Conservation (phyloP, 2,888 invertebrate species). For the Sceliomorpha sp. region DNA sequence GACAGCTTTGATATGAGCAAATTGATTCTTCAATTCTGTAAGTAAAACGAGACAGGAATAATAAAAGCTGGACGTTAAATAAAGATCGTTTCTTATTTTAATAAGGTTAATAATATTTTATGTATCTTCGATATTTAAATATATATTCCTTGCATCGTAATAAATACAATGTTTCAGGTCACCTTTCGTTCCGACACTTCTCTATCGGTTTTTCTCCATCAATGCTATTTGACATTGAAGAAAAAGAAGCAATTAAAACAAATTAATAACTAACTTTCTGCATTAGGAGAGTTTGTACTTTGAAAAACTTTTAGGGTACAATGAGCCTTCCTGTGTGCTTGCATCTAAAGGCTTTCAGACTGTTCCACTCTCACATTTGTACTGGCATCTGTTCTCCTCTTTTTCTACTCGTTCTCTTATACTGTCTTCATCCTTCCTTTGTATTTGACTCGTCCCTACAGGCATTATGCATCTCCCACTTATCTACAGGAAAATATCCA, state of each 20-base stretch:
- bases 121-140: too few relatives aligned
- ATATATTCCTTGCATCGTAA: too few relatives aligned
- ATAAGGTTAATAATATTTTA: too few relatives aligned
- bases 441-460: slow-evolving; percentile 59
- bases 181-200: neutral
- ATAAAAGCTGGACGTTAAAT: too few relatives aligned
- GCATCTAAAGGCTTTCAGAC: slow-evolving; percentile 33
- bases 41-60: too few relatives aligned
- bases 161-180: too few relatives aligned
- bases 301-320: slow-evolving; percentile 22
- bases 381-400: slow-evolving; percentile 33
- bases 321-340: slow-evolving; percentile 24
- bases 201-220: too few relatives aligned
- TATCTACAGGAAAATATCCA: slow-evolving; percentile 67
- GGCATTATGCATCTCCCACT: slow-evolving; percentile 67
- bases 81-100: too few relatives aligned
- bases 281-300: neutral
- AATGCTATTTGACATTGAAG: neutral
- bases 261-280: slow-evolving; percentile 17
- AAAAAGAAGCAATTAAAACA: slow-evolving; percentile 4
- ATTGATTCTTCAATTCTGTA: too few relatives aligned
- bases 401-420: slow-evolving; percentile 18
- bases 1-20: too few relatives aligned
- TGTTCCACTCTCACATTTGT: slow-evolving; percentile 37
- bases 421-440: slow-evolving; percentile 60